These are phyloP conservation scores for Drusus annulatus DNA, from an alignment of 1,140 invertebrate species.

Conservation along the genomic window DNA sequence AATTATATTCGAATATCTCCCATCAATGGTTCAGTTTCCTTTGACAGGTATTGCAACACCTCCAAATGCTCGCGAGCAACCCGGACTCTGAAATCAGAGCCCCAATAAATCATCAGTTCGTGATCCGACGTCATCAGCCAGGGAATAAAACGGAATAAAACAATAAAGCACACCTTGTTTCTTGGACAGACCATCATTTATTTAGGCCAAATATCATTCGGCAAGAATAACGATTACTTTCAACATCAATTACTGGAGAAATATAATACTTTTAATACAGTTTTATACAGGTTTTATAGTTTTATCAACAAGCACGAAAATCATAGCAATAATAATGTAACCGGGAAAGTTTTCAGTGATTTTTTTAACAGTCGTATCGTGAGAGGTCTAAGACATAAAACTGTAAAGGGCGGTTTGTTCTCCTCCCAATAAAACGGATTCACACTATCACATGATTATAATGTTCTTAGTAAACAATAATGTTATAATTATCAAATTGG, in stretches of 20 bases:
- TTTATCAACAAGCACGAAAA: constrained; percentile 25
- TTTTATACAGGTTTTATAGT: constrained; percentile 20
- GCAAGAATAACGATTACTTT: constrained; percentile 57
- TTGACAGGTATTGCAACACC: constrained; percentile 16
- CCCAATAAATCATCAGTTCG: constrained; percentile 53
- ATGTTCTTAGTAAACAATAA: constrained; percentile 46
- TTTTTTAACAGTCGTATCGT: constrained; percentile 49
- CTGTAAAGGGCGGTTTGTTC: not conserved
- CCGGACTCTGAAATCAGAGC: constrained; percentile 22
- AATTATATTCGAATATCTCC: constrained; percentile 1
- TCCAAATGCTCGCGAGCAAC: not conserved
- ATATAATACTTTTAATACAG: constrained; percentile 29
- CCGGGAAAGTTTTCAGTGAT: constrained; percentile 7
- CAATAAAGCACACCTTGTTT: constrained; percentile 56
- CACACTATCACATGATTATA: constrained; percentile 45
- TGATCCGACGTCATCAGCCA: constrained; percentile 25
- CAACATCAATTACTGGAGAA: constrained; percentile 52
- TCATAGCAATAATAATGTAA: not conserved
- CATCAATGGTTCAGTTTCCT: not conserved
- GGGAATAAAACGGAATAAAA: constrained; percentile 23
- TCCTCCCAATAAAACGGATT: not conserved
- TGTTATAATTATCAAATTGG: constrained; percentile 43
- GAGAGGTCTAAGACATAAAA: constrained; percentile 45
- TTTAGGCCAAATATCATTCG: constrained; percentile 52
- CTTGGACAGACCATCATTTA: constrained; percentile 48